Evolutionary conservation across 2,113 vertebrate genomes (phyloP).

Genomic region (Emydura subglobosa): DNA sequence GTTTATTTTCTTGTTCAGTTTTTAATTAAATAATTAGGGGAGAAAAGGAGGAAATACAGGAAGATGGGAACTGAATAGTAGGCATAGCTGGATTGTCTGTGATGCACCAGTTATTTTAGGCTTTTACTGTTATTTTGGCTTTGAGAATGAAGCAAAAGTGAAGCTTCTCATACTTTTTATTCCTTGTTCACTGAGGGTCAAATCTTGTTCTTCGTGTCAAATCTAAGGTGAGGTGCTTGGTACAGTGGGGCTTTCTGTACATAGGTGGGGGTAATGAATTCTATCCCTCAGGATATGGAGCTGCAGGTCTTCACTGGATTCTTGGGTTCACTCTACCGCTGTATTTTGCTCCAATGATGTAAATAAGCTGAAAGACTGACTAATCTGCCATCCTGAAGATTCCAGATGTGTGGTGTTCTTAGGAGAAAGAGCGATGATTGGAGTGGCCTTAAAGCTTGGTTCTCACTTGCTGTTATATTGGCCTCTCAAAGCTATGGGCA

Average conservation of each 20-base stretch:
- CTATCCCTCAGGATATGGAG: background rate
- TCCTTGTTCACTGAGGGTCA: background rate
- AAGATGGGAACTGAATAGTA: background rate
- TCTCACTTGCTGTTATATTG: too few species aligned
- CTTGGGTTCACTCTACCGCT: background rate
- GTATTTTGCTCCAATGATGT: background rate
- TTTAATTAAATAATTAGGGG: background rate
- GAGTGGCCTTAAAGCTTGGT: too few species aligned
- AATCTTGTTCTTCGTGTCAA: background rate
- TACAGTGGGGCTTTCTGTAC: background rate
- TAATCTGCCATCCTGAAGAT: background rate
- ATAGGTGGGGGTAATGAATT: background rate
- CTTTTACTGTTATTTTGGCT: background rate
- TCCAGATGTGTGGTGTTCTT: background rate
- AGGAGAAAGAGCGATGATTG: background rate
- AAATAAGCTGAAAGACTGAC: background rate
- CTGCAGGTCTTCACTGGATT: background rate
- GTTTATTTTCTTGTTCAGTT: background rate
- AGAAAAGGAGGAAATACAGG: background rate
- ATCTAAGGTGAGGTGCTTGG: accelerated
- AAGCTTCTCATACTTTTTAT: background rate
- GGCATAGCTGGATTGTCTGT: background rate
- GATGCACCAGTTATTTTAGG: background rate
- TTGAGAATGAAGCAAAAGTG: background rate
- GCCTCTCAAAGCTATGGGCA: background rate